Evolutionary conservation across 2,888 invertebrate species (phyloP).

Genomic region (Piscicola geometra): DNA sequence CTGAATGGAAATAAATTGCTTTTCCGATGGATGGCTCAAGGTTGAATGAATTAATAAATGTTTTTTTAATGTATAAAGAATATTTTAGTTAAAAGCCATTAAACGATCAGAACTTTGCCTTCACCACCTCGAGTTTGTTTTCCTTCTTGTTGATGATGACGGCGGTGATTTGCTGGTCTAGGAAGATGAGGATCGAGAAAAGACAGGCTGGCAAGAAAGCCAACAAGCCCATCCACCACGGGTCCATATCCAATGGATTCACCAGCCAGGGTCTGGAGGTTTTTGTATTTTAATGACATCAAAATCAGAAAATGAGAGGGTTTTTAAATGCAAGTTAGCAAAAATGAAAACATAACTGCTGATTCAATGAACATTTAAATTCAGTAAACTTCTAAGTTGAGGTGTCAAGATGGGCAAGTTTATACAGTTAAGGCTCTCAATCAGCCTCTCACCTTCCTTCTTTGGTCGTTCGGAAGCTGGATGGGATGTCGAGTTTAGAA

Average conservation of each 20-base stretch:
- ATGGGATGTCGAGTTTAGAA: constrained; percentile 76
- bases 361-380: no score
- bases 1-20: constrained; percentile 51
- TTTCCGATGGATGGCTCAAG: background rate
- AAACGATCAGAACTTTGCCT: background rate
- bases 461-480: constrained; percentile 63
- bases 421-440: background rate
- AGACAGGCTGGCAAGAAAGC: constrained; percentile 24
- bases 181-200: constrained; percentile 23
- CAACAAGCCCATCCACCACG: constrained; percentile 22
- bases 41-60: background rate
- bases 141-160: constrained; percentile 31
- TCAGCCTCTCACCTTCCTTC: constrained; percentile 37
- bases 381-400: background rate
- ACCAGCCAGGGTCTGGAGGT: constrained; percentile 27
- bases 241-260: constrained; percentile 14
- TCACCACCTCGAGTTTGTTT: constrained; percentile 22
- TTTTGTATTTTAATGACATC: no score
- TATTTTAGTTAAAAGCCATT: background rate
- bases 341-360: no score
- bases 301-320: no score
- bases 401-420: background rate
- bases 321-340: no score
- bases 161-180: constrained; percentile 31
- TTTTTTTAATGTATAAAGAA: background rate